A percentile compares a stretch with the other conserved stretches of the same genome.
Evolutionary conservation across 2,888 invertebrate species (phyloP).

Genomic region (Chrysolina oricalcia): DNA sequence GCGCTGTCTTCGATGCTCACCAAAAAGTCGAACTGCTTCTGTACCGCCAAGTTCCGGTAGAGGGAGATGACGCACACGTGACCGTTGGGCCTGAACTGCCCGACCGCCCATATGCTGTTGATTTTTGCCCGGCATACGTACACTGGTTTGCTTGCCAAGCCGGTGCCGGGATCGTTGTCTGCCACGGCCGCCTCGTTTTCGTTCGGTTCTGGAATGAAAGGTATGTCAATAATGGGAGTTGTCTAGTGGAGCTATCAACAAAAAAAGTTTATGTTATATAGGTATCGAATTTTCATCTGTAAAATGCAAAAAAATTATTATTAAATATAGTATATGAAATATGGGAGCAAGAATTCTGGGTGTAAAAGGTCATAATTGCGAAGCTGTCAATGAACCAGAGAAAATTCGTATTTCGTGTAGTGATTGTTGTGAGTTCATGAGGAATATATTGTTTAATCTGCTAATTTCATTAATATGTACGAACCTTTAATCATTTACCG

Average conservation of each 20-base stretch:
- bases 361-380: too few species aligned
- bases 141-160: conserved; percentile 70
- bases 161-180: conserved; percentile 76
- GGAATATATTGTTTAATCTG: too few species aligned
- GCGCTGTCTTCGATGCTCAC: conserved; percentile 86
- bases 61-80: conserved; percentile 80
- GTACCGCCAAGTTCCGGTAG: conserved; percentile 71
- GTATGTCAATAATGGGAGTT: not conserved
- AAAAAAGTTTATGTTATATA: not conserved
- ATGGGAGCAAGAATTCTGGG: too few species aligned
- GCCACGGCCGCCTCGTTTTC: conserved; percentile 67
- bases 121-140: conserved; percentile 85
- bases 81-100: conserved; percentile 76
- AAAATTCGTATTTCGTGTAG: too few species aligned
- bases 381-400: too few species aligned
- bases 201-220: conserved; percentile 67
- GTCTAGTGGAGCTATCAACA: not conserved
- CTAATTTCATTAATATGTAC: too few species aligned
- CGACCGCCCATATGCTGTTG: conserved; percentile 83
- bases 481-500: too few species aligned
- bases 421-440: too few species aligned
- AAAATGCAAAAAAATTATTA: too few species aligned
- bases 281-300: too few species aligned
- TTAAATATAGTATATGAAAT: too few species aligned
- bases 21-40: conserved; percentile 80